These are phyloP conservation scores for Nasonia longicornis DNA, from an alignment of 1,140 invertebrate species.

Conservation along the genomic window DNA sequence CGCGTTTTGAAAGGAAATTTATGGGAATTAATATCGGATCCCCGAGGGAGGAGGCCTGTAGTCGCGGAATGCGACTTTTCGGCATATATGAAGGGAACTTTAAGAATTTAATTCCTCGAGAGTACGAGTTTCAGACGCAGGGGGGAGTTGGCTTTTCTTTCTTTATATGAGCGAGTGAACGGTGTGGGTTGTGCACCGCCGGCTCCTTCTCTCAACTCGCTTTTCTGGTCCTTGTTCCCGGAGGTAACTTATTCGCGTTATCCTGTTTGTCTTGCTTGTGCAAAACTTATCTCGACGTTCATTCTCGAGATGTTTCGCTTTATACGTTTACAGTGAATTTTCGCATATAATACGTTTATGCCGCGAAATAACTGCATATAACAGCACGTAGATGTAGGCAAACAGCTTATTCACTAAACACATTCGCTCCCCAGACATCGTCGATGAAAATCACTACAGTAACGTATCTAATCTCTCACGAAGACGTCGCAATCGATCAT, in stretches of 20 bases:
- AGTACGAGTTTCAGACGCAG: slow-evolving; percentile 22
- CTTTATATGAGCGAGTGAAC: not conserved
- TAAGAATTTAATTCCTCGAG: slow-evolving; percentile 69
- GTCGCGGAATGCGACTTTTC: slow-evolving; percentile 68
- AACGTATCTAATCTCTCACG: slow-evolving; percentile 39
- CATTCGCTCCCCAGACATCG: not conserved
- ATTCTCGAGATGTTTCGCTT: not conserved
- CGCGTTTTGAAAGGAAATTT: slow-evolving; percentile 69
- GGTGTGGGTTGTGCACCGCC: too few species aligned
- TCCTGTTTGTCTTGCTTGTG: not conserved
- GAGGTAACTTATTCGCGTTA: not conserved
- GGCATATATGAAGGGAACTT: slow-evolving; percentile 67
- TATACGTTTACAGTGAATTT: too few species aligned
- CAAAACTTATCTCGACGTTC: not conserved
- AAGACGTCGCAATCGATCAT: slow-evolving; percentile 51
- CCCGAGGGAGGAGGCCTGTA: slow-evolving; percentile 55
- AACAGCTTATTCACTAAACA: not conserved
- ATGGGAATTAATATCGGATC: slow-evolving; percentile 71
- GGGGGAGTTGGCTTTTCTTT: slow-evolving; percentile 31
- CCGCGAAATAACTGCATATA: too few species aligned
- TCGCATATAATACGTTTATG: too few species aligned
- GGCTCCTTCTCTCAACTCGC: not conserved
- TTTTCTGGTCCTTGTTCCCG: not conserved
- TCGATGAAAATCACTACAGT: slow-evolving; percentile 25
- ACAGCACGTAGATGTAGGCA: not conserved